These are phyloP conservation scores for Oreocharis arfaki DNA, from an alignment of 2,113 vertebrate species.

Conservation along the genomic window DNA sequence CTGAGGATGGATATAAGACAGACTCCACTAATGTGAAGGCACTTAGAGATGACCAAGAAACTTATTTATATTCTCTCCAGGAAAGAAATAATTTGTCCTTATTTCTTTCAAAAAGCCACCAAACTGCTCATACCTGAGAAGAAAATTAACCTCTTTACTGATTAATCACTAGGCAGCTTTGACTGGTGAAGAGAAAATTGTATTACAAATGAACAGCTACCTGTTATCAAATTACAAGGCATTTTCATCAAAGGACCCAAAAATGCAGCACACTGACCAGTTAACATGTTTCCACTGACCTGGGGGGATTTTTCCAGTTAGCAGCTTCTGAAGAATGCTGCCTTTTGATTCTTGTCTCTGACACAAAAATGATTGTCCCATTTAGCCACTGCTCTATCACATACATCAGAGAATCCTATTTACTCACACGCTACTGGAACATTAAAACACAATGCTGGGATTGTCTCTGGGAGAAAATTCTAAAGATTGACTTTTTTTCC, in stretches of 20 bases:
- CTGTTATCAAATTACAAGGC: slow-evolving; percentile 72
- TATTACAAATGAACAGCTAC: slow-evolving; percentile 60
- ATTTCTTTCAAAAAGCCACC: not conserved
- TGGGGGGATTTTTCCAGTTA: slow-evolving; percentile 64
- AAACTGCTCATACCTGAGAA: not conserved
- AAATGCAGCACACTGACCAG: slow-evolving; percentile 56
- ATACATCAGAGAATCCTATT: slow-evolving; percentile 77
- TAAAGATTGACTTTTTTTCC: slow-evolving; percentile 66
- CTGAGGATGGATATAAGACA: not conserved
- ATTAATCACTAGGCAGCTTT: slow-evolving; percentile 55
- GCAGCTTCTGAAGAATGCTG: slow-evolving; percentile 72
- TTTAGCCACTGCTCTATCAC: slow-evolving; percentile 70
- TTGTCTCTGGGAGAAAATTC: slow-evolving; percentile 74
- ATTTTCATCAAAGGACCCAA: slow-evolving; percentile 68
- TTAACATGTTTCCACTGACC: slow-evolving; percentile 64
- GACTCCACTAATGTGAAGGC: not conserved
- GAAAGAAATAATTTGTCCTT: not conserved
- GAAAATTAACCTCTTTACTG: slow-evolving; percentile 49
- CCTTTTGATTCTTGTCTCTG: slow-evolving; percentile 73
- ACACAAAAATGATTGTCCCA: slow-evolving; percentile 74
- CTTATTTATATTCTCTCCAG: not conserved
- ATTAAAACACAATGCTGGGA: slow-evolving; percentile 74
- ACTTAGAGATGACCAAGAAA: not conserved
- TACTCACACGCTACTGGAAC: slow-evolving; percentile 70
- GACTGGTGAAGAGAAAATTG: slow-evolving; percentile 56